Evolutionary conservation across 2,113 vertebrate species (phyloP), one percentile per base, ranked within the genome.

Genomic region (Crotalus viridis): DNA sequence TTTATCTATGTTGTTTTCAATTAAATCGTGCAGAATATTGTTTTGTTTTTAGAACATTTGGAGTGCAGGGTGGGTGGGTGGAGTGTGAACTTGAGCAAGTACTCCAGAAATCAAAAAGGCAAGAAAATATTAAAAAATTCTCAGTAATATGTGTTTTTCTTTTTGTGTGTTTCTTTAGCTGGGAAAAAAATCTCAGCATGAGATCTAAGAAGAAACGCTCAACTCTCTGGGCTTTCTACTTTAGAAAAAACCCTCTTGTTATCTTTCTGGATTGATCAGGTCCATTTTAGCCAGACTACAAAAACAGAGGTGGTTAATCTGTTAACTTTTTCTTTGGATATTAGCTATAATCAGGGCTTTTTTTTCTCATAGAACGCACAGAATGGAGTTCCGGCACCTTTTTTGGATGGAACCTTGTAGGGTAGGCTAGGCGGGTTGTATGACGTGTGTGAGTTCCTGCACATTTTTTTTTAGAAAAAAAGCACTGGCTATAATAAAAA

Each of bases 161-260:
- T 90, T 91, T 90, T 97, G 92, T 91, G 93, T 95, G 87, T 95
- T 94, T 93, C 95, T 90, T 96, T 93, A 95, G 88, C 0, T 91
- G 95, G 95, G 96, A 97, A 97, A 95, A 96, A 95, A 96, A 92
- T 52, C 93, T 94, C 57, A 92, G 94, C 89, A 95, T 91, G 92
- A 96, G 95, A 95, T 96, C 85, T 89, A 92, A 94, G 94, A 91
- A 96, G 64, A 93, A 57, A 12, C 81, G 64, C 92, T 93, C 94
- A 95, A 91, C 91, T 96, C 94, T 92, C 95, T 96, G 95, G 89
- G 90, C 57, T 94, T 94, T 87, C 87, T 91, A 55, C 46, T 74
- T 92, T 54, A 57, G 90, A 59, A 85, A 59, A 46, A 64, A 64
- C 54, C 22, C 13, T 24, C 89, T 88, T 94, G 24, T 91, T 93